Evolutionary conservation across 2,888 invertebrate species (phyloP).

Genomic region (Andrena bicolor): DNA sequence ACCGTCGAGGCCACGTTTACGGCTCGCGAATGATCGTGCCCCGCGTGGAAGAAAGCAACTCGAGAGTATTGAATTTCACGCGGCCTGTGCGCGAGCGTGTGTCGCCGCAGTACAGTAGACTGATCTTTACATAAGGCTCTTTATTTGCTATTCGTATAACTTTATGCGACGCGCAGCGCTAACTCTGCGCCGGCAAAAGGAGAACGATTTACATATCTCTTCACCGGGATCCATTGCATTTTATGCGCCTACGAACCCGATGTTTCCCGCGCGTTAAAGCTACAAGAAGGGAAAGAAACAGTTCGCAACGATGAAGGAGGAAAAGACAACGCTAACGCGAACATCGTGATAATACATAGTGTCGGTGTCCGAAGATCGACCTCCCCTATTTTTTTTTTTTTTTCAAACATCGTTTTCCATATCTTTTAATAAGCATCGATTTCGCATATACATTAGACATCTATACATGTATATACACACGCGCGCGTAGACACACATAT

Average conservation of each 20-base stretch:
- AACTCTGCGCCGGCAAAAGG: slow-evolving; percentile 14
- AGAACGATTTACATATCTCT: slow-evolving; percentile 51
- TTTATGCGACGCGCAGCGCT: slow-evolving; percentile 24
- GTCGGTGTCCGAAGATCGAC: slow-evolving; percentile 28
- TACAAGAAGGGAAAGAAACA: slow-evolving; percentile 20
- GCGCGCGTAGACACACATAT: slow-evolving; percentile 64
- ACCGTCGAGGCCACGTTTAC: background rate
- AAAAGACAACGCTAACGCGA: slow-evolving; percentile 29
- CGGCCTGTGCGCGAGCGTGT: background rate
- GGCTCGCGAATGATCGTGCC: background rate
- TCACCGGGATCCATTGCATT: slow-evolving; percentile 52
- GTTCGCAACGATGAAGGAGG: slow-evolving; percentile 21
- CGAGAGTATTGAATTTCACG: background rate
- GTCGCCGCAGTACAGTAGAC: slow-evolving; percentile 17
- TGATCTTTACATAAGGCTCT: slow-evolving; percentile 45
- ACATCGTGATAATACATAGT: slow-evolving; percentile 8
- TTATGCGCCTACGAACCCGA: slow-evolving; percentile 48
- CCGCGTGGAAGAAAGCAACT: background rate
- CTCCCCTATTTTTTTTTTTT: background rate
- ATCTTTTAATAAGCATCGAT: slow-evolving; percentile 54
- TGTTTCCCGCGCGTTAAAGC: slow-evolving; percentile 32
- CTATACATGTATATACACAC: slow-evolving; percentile 76
- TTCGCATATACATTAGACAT: slow-evolving; percentile 67
- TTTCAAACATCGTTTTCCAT: slow-evolving; percentile 23
- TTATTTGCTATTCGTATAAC: slow-evolving; percentile 53